These are phyloP conservation scores for Aelia acuminata DNA, from an alignment of 2,888 invertebrate species.

Conservation along the genomic window DNA sequence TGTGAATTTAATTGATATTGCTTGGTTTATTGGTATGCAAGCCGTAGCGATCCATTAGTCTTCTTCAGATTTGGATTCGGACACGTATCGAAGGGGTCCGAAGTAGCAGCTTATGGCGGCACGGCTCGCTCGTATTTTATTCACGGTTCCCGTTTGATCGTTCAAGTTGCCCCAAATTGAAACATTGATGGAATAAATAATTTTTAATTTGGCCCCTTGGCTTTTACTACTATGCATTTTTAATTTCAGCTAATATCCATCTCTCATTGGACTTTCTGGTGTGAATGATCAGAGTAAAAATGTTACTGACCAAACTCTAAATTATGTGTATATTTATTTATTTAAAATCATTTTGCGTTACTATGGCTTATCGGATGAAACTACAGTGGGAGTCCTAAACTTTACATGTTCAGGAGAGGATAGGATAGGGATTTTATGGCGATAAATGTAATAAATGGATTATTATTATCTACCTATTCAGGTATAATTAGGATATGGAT, in stretches of 20 bases:
- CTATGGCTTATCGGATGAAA: no score
- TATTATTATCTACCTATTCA: no score
- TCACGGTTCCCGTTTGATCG: slow-evolving; percentile 5
- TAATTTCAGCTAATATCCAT: neutral
- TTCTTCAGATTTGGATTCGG: slow-evolving; percentile 21
- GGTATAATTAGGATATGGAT: no score
- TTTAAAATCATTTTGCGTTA: no score
- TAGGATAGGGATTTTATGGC: no score
- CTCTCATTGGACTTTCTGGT: neutral
- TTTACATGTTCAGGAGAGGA: no score
- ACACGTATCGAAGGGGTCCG: neutral
- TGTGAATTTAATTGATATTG: neutral
- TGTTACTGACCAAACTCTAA: no score
- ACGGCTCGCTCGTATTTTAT: slow-evolving; percentile 6
- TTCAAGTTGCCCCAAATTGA: slow-evolving; percentile 12
- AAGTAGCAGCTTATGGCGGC: slow-evolving; percentile 27
- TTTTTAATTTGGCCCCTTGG: slow-evolving; percentile 17
- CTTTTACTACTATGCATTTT: neutral
- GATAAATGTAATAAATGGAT: no score
- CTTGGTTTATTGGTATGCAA: slow-evolving; percentile 1
- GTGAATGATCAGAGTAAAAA: no score
- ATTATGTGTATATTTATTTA: no score
- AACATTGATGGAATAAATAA: slow-evolving; percentile 41
- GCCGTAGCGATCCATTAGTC: neutral
- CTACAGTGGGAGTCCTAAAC: no score